These are phyloP conservation scores for Copidosoma floridanum DNA, from an alignment of 1,140 invertebrate genomes.

Conservation along the genomic window DNA sequence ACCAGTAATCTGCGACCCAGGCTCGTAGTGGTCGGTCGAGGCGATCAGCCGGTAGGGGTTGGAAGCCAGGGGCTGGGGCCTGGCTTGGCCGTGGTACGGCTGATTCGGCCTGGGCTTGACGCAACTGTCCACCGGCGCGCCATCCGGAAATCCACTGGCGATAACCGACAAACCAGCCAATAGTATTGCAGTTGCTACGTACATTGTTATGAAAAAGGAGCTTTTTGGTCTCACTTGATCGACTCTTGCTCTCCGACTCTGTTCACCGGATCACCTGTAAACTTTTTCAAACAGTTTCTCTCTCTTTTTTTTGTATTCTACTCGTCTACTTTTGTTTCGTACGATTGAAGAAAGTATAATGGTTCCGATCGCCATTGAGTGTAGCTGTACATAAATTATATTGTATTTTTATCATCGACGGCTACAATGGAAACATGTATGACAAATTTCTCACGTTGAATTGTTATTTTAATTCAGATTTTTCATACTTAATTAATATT, in stretches of 20 bases:
- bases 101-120: constrained; percentile 71
- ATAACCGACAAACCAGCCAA: constrained; percentile 29
- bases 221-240: neutral
- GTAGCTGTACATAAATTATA: too few relatives aligned
- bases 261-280: neutral
- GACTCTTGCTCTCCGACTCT: neutral
- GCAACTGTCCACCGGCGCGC: constrained; percentile 74
- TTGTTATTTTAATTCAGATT: too few relatives aligned
- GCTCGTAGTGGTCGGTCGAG: constrained; percentile 61
- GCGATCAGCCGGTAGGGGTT: constrained; percentile 68
- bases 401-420: too few relatives aligned
- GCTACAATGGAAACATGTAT: too few relatives aligned
- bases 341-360: too few relatives aligned
- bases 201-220: constrained; percentile 16
- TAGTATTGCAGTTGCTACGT: constrained; percentile 13
- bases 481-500: too few relatives aligned
- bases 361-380: too few relatives aligned
- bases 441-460: too few relatives aligned
- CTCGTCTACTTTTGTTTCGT: too few relatives aligned
- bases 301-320: too few relatives aligned
- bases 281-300: neutral
- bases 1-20: constrained; percentile 68
- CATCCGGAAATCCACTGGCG: constrained; percentile 66
- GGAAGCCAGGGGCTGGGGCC: constrained; percentile 61
- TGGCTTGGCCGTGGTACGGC: constrained; percentile 70